A percentile compares a stretch with the other conserved stretches of the same genome.
Evolutionary conservation across 2,113 vertebrate genomes (phyloP).

Genomic region (Nesogale talazaci): DNA sequence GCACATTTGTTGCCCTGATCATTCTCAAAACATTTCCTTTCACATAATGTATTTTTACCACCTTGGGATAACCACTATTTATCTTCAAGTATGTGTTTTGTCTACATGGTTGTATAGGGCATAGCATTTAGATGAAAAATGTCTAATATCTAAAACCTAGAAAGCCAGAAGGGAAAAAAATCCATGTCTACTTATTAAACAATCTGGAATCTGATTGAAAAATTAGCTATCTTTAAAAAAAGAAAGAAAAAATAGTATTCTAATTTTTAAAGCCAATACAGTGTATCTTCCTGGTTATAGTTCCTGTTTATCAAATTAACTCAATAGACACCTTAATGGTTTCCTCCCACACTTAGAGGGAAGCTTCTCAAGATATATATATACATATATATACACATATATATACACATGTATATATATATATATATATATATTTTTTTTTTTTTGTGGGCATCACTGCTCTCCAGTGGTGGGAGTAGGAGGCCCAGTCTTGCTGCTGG

Average conservation of each 20-base stretch:
- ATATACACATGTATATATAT: too few species aligned
- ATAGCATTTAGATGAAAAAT: conserved; percentile 37
- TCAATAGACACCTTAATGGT: background rate
- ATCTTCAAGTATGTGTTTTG: conserved; percentile 24
- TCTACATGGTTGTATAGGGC: background rate
- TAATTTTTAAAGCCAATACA: conserved; percentile 13
- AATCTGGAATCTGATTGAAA: conserved; percentile 43
- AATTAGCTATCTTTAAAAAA: too few species aligned
- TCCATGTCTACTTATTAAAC: conserved; percentile 70
- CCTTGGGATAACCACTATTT: background rate
- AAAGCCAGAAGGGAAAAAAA: conserved; percentile 69
- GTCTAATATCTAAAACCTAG: background rate
- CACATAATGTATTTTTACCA: conserved; percentile 43
- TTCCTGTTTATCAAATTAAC: conserved; percentile 46
- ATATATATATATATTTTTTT: too few species aligned
- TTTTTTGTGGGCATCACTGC: too few species aligned
- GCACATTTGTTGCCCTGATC: too few species aligned
- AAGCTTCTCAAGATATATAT: background rate
- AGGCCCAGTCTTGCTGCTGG: too few species aligned
- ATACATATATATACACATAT: too few species aligned
- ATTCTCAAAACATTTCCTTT: too few species aligned
- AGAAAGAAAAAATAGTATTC: conserved; percentile 35
- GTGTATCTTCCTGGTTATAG: conserved; percentile 52
- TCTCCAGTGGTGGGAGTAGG: too few species aligned
- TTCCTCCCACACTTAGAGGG: background rate